Evolutionary conservation across 1,140 invertebrate species (phyloP), one percentile per base, ranked within the genome.

Genomic region (Drosophila lacteicornis): DNA sequence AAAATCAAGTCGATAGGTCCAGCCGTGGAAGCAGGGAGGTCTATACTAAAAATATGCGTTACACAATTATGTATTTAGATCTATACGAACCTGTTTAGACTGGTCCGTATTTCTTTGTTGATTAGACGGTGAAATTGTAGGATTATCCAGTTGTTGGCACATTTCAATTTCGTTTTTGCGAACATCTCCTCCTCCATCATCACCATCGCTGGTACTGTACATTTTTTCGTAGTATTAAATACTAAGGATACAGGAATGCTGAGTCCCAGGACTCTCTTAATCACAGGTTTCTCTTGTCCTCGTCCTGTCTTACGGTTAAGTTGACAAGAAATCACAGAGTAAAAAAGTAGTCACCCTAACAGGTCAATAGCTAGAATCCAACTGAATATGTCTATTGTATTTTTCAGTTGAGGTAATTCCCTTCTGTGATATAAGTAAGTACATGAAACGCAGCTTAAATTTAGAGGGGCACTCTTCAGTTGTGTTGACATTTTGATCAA

Each of bases 181-280:
- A 42, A 43, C 43, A 46, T 90, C 81, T 43, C 70, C 84, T 25
- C 63, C 85, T 22, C 33, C 51, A 1, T 75, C 81, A 33, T 79
- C 85, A 15, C 68, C 75, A 74, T 90, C 84, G 45, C 43, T 88
- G n/a, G 78, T 79, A 68, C 33, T 79, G 33, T 82, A 88, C 85
- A 88, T 88, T 60, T 51, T 22, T 25, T 38, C 13, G 22, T 38
- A 11, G 17, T 38, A 22, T 13, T 38, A 15, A 38, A 22, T 22
- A n/a, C 19, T 55, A 15, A 38, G 13, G 3, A 55, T 38, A 55
- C 36, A 15, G 13, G 13, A 40, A 55, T 13, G 33, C 13, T 4
- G 19, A 55, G 51, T 55, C 13, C 51, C 51, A 22, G 33, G 51
- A 55, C 51, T 15, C 51, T 53, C 0, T 53, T 1, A 38, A 55